Evolutionary conservation across 2,888 invertebrate species (phyloP), one percentile per base, ranked within the genome.

Genomic region (Meiosimyza platycephala): DNA sequence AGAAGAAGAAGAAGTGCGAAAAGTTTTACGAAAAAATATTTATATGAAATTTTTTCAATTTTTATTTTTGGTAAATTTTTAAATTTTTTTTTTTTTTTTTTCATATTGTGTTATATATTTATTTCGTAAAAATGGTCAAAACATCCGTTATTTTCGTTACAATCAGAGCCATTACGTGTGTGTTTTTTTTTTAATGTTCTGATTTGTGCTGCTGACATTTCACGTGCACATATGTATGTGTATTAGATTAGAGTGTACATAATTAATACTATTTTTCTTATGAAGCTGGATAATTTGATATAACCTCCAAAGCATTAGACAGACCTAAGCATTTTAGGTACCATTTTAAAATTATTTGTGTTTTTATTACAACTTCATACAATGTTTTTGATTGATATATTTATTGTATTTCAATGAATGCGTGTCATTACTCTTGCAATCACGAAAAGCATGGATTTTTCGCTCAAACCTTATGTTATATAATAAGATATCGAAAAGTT

Each of bases 171-270:
- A 60, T 60, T 60, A 55, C 55, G 22, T 67, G 40, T 13, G 66
- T n/a, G n/a, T n/a, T n/a, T 55, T 66, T 54, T 54, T 40, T 12
- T 22, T 11, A 51, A 52, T 51, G 60, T 62, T 69, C 51, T 69
- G 69, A 69, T 69, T 69, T 60, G 68, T 48, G 59, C 59, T 68
- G 68, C 66, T 68, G 68, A 68, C 68, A 18, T 59, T 68, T 68
- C 50, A 50, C 68, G 48, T 57, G 59, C 40, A 40, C 40, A 40
- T 0, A 40, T 40, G 2, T 28, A 4, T 47, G 55, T 6, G 15
- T 28, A 22, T 18, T 28, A 15, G n/a, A 22, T 18, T 28, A 15
- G n/a, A 22, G 28, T 64, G n/a, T n/a, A n/a, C n/a, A n/a, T n/a
- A n/a, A n/a, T n/a, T n/a, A n/a, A n/a, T n/a, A n/a, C n/a, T n/a